Base-by-base conservation (phyloP, 2,888 invertebrate genomes). In the Formica aserva region DNA sequence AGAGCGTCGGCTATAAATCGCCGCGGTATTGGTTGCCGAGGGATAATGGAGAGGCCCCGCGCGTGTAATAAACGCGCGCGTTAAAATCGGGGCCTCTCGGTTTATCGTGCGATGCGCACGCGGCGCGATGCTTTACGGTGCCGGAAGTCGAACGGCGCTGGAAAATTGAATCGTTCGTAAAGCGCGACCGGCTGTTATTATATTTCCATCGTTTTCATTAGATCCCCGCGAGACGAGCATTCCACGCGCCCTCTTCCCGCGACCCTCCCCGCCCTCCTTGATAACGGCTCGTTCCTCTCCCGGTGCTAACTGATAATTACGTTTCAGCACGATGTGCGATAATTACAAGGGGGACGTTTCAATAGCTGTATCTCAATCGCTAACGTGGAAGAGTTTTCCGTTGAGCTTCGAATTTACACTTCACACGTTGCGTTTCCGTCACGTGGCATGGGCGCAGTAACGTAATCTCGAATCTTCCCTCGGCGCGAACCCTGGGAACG, bases 101-200 rank as follows among this genome's bases (percentile, higher is more conserved):
- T 60, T 57, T 13, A 52, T 22, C 66, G 35, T 48, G 76, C 63
- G 62, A 35, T 67, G 41, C 69, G 60, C 66, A 22, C 48, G 76
- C 63, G 62, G 45, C 72, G 41, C 65, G 60, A 65, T 83, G 83
- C 48, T 84, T 88, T 80, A 87, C 72, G 77, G 48, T 85, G 65
- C 81, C 87, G 88, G 84, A 87, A 87, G 84, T 80, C 45, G 74
- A 26, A 76, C 38, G 63, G 63, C 45, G 78, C 52, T 32, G 76
- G 84, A 86, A 87, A 86, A 87, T 83, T 84, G 84, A 87, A 87
- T 86, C 86, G 74, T 86, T 83, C 81, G 52, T 76, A 60, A 85
- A 76, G 55, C 74, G 57, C 38, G 57, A 48, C 60, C 55, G n/a
- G 6, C 71, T 78, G 75, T 76, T 85, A 85, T 52, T 52, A 52